These are phyloP conservation scores for Benitochromis conjunctus DNA, from an alignment of 2,113 vertebrate species.

Conservation along the genomic window DNA sequence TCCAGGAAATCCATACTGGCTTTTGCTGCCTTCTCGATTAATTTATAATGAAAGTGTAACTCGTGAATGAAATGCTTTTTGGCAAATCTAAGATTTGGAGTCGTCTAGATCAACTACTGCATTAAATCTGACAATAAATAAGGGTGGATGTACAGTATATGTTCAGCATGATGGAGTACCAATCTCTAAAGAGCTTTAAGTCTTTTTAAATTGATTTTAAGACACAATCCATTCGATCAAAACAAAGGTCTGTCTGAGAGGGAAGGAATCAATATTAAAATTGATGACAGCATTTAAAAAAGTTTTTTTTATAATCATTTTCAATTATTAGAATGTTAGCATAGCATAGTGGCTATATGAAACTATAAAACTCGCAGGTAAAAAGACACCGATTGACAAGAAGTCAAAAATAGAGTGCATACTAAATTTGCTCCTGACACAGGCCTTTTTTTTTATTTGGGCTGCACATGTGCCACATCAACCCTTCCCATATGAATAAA, in stretches of 20 bases:
- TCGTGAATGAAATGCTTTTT: background rate
- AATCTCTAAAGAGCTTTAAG: background rate
- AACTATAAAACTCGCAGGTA: background rate
- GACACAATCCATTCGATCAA: background rate
- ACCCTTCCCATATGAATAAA: background rate
- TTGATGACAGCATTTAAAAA: background rate
- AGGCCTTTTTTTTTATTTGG: too few species aligned
- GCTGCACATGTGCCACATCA: background rate
- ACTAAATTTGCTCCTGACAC: background rate
- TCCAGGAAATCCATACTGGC: background rate
- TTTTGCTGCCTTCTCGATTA: background rate
- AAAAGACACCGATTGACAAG: background rate
- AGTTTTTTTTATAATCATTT: background rate
- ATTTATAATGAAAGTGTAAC: background rate
- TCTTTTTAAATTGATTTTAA: background rate
- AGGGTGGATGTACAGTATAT: background rate
- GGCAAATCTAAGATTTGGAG: background rate
- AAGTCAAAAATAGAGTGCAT: background rate
- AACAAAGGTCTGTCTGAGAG: background rate
- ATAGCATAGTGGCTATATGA: background rate
- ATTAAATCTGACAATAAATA: conserved; percentile 16
- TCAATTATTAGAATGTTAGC: background rate
- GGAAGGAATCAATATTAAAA: background rate
- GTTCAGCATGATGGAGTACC: conserved; percentile 12
- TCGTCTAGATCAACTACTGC: background rate